These are phyloP conservation scores for Acrobasis consociella DNA, from an alignment of 2,888 invertebrate genomes.

Conservation along the genomic window DNA sequence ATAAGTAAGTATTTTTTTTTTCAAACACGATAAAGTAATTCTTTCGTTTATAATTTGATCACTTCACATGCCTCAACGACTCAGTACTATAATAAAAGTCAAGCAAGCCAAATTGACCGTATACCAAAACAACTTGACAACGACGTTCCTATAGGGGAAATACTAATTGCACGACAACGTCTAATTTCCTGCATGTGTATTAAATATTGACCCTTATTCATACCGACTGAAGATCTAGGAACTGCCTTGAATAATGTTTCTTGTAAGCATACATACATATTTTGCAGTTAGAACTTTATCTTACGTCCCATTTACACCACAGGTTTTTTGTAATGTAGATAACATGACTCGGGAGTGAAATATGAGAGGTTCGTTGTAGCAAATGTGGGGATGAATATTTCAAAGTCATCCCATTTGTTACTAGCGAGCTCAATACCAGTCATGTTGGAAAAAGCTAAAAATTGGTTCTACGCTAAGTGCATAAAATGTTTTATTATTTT, in stretches of 20 bases:
- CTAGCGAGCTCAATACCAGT: slow-evolving; percentile 8
- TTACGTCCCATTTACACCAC: slow-evolving; percentile 14
- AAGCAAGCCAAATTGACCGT: slow-evolving; percentile 28
- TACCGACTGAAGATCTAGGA: background rate
- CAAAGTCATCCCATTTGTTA: slow-evolving; percentile 17
- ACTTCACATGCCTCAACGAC: slow-evolving; percentile 26
- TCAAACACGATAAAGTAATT: too few species aligned
- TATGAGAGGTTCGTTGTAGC: slow-evolving; percentile 15
- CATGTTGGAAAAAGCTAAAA: slow-evolving; percentile 8
- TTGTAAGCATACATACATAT: background rate
- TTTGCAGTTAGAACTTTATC: slow-evolving; percentile 10
- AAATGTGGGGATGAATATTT: slow-evolving; percentile 21
- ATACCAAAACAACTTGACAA: slow-evolving; percentile 24
- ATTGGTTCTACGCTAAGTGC: background rate
- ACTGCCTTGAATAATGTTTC: background rate
- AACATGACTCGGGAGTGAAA: slow-evolving; percentile 4
- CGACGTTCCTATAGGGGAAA: slow-evolving; percentile 19
- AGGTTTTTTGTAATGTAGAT: slow-evolving; percentile 18
- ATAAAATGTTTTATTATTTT: too few species aligned
- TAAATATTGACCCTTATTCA: background rate
- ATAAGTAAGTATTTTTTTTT: too few species aligned
- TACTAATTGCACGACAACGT: slow-evolving; percentile 12
- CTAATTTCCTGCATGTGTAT: background rate
- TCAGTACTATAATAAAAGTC: slow-evolving; percentile 33
- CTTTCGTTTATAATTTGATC: slow-evolving; percentile 9